These are phyloP conservation scores for Gallinago stenura DNA, from an alignment of 2,797 vertebrate species.

Conservation along the genomic window DNA sequence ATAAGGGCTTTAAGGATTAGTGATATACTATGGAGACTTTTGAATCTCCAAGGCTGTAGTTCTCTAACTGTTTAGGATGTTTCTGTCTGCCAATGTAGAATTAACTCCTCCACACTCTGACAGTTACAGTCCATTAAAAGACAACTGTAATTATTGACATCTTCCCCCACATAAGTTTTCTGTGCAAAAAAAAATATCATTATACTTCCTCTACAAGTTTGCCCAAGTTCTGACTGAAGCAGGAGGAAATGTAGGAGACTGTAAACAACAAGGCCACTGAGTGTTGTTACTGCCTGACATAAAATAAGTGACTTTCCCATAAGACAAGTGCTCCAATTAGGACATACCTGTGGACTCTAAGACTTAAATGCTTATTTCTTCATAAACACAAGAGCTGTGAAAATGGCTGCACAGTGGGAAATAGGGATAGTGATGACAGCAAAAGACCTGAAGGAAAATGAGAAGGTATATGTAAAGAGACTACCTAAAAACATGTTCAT, in stretches of 20 bases:
- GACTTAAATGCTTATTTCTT: not conserved
- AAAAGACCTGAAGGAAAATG: not conserved
- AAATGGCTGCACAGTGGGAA: not conserved
- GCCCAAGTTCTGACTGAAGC: not conserved
- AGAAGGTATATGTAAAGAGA: not conserved
- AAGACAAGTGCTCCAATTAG: not conserved
- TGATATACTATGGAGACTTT: not conserved
- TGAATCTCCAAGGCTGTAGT: not conserved
- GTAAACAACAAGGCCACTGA: not conserved
- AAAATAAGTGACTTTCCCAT: not conserved
- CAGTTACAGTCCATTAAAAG: not conserved
- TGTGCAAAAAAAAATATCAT: not conserved
- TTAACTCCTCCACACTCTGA: not conserved
- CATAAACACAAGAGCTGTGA: rapidly evolving
- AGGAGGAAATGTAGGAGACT: not conserved
- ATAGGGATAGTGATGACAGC: not conserved
- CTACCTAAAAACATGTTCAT: not conserved
- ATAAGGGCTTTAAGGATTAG: not conserved
- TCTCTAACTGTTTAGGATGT: not conserved
- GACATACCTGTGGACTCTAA: not conserved
- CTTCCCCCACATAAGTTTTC: not conserved
- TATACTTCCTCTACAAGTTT: not conserved
- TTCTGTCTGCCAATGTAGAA: not conserved
- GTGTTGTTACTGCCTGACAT: not conserved
- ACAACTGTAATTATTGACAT: not conserved